Conservation (phyloP, 2,113 vertebrate species). For the Pandion haliaetus region DNA sequence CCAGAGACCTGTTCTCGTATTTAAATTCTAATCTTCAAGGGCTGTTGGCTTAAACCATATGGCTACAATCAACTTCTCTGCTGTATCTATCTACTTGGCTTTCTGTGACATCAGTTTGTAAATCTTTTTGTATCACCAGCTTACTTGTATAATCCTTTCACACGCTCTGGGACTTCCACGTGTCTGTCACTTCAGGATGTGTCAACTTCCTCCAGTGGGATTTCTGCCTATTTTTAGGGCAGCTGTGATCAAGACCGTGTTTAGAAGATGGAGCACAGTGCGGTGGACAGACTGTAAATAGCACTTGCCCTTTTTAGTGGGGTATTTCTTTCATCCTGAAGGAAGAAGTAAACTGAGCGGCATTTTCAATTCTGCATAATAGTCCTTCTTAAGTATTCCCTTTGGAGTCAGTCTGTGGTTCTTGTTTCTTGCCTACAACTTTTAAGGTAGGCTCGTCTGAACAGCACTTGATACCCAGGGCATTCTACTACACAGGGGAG, state of each 20-base stretch:
- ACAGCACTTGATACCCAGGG: neutral
- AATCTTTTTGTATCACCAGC: neutral
- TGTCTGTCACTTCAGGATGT: neutral
- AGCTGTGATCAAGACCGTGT: neutral
- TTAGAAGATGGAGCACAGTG: neutral
- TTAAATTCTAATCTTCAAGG: neutral
- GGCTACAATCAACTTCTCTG: neutral
- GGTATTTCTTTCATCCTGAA: neutral
- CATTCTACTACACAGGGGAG: neutral
- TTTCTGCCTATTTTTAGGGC: neutral
- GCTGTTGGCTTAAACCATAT: neutral
- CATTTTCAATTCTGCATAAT: neutral
- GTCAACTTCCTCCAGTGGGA: constrained; percentile 20
- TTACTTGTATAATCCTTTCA: neutral
- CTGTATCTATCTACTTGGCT: neutral
- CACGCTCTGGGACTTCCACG: neutral
- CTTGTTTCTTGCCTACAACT: neutral
- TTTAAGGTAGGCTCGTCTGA: neutral
- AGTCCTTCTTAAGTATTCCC: neutral
- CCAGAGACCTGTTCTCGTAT: neutral
- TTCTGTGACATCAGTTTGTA: neutral
- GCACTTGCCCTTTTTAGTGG: neutral
- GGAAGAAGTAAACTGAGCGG: neutral
- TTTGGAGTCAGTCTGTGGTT: neutral
- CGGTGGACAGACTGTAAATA: neutral